These are phyloP conservation scores for Delia radicum DNA, from an alignment of 1,140 invertebrate genomes.

Conservation along the genomic window DNA sequence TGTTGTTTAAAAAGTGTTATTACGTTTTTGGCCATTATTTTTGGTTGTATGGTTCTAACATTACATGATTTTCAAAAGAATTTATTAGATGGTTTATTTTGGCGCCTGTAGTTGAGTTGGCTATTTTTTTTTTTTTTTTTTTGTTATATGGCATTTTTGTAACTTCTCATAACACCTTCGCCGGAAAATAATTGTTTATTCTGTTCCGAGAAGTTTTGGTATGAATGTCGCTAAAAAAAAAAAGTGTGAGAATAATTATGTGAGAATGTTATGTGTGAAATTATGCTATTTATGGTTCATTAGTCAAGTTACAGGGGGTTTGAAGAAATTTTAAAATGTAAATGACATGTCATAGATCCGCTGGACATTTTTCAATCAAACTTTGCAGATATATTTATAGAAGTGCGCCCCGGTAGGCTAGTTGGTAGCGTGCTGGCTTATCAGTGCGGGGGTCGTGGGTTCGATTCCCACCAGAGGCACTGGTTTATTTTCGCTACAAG, in stretches of 20 bases:
- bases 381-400: too few relatives aligned
- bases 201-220: neutral
- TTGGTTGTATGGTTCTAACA: neutral
- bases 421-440: too few relatives aligned
- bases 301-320: neutral
- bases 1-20: neutral
- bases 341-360: too few relatives aligned
- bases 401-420: too few relatives aligned
- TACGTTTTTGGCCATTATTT: neutral
- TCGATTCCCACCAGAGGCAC: too few relatives aligned
- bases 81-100: neutral
- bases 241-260: constrained; percentile 18
- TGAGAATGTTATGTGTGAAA: neutral
- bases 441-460: too few relatives aligned
- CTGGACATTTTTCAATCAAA: too few relatives aligned
- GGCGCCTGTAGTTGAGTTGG: neutral
- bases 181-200: neutral
- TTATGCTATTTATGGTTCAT: neutral
- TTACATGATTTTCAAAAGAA: constrained; percentile 14
- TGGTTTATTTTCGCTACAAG: too few relatives aligned
- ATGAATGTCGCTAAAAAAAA: neutral
- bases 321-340: too few relatives aligned
- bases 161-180: constrained; percentile 12
- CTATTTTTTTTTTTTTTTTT: neutral
- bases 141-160: neutral